Evolutionary conservation across 2,113 vertebrate species (phyloP).

Genomic region (Todiramphus saurophagus): DNA sequence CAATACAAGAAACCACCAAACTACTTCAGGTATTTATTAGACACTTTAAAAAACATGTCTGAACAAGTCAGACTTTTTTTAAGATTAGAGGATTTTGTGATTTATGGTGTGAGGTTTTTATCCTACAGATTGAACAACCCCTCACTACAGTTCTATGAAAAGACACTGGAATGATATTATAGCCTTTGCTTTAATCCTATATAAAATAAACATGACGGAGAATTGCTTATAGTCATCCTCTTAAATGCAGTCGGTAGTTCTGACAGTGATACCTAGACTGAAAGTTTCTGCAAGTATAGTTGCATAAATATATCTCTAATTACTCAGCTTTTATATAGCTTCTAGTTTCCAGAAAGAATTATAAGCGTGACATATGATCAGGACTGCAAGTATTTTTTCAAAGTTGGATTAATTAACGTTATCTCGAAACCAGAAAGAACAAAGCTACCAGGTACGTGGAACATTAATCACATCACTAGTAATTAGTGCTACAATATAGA

Average conservation of each 20-base stretch:
- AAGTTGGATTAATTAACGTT: conserved; percentile 77
- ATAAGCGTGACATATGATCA: conserved; percentile 42
- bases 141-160: not conserved
- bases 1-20: not conserved
- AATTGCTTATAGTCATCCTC: not conserved
- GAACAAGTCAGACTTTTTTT: not conserved
- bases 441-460: conserved; percentile 65
- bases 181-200: not conserved
- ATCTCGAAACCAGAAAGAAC: conserved; percentile 72
- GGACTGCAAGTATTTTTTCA: conserved; percentile 54
- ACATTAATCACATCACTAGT: conserved; percentile 76
- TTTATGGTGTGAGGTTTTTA: not conserved
- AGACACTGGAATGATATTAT: not conserved
- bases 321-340: conserved; percentile 39
- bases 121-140: not conserved
- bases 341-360: conserved; percentile 59
- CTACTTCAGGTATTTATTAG: not conserved
- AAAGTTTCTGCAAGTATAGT: conserved; percentile 9
- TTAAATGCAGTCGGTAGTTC: not conserved
- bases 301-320: conserved; percentile 39
- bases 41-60: not conserved
- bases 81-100: not conserved
- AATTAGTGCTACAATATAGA: conserved; percentile 71
- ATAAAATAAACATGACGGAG: not conserved
- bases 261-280: not conserved